phyloP scores from a whole-genome alignment of 2,797 vertebrate species.

The Lemur catta region DNA sequence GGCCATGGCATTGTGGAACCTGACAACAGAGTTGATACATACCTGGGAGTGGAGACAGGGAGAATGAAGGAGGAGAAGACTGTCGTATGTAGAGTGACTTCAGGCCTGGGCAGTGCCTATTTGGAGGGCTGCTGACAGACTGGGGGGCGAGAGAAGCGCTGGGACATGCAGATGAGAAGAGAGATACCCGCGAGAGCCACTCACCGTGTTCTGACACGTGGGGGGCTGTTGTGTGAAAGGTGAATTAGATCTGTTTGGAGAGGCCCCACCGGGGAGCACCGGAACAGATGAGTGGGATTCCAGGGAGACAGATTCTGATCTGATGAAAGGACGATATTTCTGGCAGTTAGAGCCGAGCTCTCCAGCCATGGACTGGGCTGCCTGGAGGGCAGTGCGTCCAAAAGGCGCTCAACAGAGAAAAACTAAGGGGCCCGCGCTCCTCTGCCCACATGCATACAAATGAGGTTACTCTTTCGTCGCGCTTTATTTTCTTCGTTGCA shows the following conservation, averaged over 20 bases:
- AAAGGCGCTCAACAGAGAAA: background rate
- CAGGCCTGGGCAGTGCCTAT: background rate
- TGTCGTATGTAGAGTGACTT: background rate
- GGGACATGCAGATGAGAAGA: background rate
- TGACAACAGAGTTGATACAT: background rate
- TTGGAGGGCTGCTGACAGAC: background rate
- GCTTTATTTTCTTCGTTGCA: background rate
- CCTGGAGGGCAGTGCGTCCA: background rate
- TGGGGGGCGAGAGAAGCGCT: background rate
- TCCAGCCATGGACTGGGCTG: background rate
- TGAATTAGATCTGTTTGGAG: background rate
- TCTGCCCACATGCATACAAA: background rate
- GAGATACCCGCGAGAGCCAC: background rate
- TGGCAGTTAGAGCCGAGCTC: background rate
- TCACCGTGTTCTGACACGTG: fast-evolving
- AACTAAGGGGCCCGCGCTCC: background rate
- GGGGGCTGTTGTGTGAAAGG: background rate
- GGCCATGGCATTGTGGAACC: fast-evolving
- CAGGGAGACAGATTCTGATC: background rate
- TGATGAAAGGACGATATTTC: background rate
- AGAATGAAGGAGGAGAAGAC: background rate
- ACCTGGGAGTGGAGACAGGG: background rate
- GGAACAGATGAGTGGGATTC: background rate
- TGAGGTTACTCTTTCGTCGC: no score
- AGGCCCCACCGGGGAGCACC: background rate